phyloP scores from a whole-genome alignment of 2,888 invertebrate genomes.

The Ectemnius lituratus region DNA sequence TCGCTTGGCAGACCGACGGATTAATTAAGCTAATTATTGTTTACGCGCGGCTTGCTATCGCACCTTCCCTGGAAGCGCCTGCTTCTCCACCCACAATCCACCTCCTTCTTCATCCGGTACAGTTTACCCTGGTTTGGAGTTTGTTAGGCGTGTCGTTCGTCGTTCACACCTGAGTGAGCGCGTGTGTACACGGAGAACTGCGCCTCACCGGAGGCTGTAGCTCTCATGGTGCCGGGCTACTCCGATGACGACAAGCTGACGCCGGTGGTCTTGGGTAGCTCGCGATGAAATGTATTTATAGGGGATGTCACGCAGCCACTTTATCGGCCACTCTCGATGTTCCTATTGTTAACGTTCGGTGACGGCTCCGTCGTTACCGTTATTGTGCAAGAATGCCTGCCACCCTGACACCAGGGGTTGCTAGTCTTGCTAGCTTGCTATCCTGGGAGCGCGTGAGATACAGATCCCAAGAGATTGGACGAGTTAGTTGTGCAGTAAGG shows the following conservation, averaged over 20 bases:
- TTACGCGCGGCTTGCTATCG: conserved; percentile 53
- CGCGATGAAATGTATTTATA: conserved; percentile 50
- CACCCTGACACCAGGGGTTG: conserved; percentile 26
- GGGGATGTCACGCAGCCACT: conserved; percentile 20
- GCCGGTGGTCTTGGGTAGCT: conserved; percentile 21
- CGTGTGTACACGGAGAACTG: conserved; percentile 26
- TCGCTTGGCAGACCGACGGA: conserved; percentile 61
- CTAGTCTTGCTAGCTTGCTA: neutral
- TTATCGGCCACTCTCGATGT: conserved; percentile 38
- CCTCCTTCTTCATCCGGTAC: conserved; percentile 53
- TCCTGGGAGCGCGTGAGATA: conserved; percentile 42
- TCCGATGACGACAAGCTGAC: conserved; percentile 44
- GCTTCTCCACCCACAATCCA: conserved; percentile 29
- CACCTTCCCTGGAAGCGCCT: conserved; percentile 16
- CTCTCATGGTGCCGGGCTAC: conserved; percentile 9
- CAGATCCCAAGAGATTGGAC: conserved; percentile 43
- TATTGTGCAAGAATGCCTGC: conserved; percentile 46
- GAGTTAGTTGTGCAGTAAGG: conserved; percentile 48
- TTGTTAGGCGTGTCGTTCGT: conserved; percentile 29
- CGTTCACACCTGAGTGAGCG: conserved; percentile 33
- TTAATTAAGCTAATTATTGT: conserved; percentile 72
- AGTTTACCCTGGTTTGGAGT: conserved; percentile 32
- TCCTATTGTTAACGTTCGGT: conserved; percentile 48
- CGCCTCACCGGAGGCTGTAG: too few species aligned
- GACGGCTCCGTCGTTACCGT: conserved; percentile 47